phyloP scores from a whole-genome alignment of 2,797 vertebrate species.

The Silurus lanzhouensis region DNA sequence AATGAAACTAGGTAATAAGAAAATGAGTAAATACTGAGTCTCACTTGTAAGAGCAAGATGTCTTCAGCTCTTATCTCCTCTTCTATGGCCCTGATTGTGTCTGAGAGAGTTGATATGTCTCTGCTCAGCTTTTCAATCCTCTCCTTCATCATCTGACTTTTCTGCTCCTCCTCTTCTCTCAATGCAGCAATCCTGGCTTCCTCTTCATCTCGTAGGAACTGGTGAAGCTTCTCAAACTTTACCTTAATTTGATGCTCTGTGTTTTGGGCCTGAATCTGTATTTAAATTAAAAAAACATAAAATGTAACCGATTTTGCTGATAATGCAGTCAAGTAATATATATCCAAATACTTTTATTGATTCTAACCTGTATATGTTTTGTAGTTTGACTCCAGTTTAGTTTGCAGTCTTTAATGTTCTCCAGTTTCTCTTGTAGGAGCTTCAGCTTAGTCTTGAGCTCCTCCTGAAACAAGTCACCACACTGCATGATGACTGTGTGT shows the following conservation, averaged over 20 bases:
- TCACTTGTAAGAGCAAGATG: neutral
- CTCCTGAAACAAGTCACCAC: neutral
- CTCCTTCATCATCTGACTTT: slow-evolving; percentile 34
- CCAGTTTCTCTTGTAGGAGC: neutral
- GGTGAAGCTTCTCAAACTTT: slow-evolving; percentile 29
- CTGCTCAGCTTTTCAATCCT: slow-evolving; percentile 24
- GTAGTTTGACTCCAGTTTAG: neutral
- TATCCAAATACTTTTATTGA: neutral
- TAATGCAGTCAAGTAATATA: neutral
- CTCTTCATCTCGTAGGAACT: slow-evolving; percentile 32
- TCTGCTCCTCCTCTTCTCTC: slow-evolving; percentile 39
- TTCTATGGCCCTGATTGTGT: slow-evolving; percentile 13
- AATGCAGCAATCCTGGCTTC: slow-evolving; percentile 22
- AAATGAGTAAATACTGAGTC: neutral
- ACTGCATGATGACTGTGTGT: neutral
- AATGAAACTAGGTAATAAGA: neutral
- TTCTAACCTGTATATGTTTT: slow-evolving; percentile 2
- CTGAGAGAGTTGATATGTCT: slow-evolving; percentile 37
- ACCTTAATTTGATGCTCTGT: neutral
- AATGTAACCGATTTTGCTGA: too few relatives aligned
- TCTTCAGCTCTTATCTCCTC: neutral
- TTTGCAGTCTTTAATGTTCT: neutral
- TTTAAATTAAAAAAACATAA: neutral
- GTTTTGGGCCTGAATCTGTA: neutral
- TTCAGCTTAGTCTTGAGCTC: neutral